Conservation (phyloP, 2,113 vertebrate species). For the Gavialis gangeticus region DNA sequence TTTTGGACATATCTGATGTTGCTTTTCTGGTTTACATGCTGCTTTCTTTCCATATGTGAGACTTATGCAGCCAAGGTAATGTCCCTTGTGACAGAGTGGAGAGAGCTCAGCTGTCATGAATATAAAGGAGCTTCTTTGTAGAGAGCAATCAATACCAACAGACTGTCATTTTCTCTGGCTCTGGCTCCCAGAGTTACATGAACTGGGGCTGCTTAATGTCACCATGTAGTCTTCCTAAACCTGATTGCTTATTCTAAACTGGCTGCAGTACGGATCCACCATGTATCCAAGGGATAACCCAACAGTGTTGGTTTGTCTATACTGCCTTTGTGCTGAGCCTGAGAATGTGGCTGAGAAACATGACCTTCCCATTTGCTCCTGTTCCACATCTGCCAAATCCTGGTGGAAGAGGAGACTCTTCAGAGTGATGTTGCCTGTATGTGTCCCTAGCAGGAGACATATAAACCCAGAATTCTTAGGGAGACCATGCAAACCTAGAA, state of each 20-base stretch:
- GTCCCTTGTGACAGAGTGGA: not conserved
- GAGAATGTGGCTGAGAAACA: too few species aligned
- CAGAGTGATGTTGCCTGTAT: too few species aligned
- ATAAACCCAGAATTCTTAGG: too few species aligned
- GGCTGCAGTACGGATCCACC: too few species aligned
- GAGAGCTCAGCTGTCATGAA: not conserved
- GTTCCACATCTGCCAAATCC: too few species aligned
- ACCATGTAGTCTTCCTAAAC: constrained; percentile 12
- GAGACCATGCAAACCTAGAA: too few species aligned
- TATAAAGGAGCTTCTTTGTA: not conserved
- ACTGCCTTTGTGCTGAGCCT: too few species aligned
- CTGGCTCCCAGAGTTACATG: not conserved
- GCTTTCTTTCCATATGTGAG: not conserved
- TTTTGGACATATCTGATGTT: not conserved
- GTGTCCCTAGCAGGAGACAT: too few species aligned
- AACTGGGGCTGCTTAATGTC: not conserved
- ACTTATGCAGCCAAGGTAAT: not conserved
- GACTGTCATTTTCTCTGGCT: not conserved
- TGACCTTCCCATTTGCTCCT: too few species aligned
- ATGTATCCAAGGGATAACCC: too few species aligned
- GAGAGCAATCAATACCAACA: not conserved
- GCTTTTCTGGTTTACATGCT: constrained; percentile 1
- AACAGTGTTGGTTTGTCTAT: too few species aligned
- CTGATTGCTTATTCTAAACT: not conserved
- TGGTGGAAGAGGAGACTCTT: too few species aligned